phyloP scores from a whole-genome alignment of 2,113 vertebrate species.

The Plecotus auritus region DNA sequence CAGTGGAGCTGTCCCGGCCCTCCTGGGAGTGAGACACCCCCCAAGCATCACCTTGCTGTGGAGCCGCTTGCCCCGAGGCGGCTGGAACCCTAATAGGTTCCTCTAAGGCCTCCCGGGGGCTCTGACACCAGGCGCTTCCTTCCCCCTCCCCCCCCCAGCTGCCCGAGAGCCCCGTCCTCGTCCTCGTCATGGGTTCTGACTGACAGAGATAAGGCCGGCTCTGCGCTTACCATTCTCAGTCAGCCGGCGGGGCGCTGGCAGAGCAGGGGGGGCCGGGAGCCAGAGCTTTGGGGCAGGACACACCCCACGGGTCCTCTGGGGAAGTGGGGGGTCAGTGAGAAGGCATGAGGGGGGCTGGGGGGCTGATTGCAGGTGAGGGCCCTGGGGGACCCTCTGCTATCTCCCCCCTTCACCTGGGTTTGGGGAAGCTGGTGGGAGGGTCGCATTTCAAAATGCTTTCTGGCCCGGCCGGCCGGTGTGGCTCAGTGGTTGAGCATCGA shows the following conservation, averaged over 20 bases:
- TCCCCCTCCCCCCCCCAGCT: constrained; percentile 75
- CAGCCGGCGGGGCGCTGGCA: background rate
- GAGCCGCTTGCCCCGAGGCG: constrained; percentile 76
- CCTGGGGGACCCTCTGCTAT: accelerated
- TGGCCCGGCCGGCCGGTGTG: too few relatives aligned
- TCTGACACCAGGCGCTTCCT: constrained; percentile 76
- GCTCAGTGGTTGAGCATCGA: too few relatives aligned
- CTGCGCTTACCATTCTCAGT: background rate
- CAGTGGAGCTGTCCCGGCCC: constrained; percentile 14
- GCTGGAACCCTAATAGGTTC: constrained; percentile 74
- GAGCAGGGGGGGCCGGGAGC: background rate
- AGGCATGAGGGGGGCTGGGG: too few relatives aligned
- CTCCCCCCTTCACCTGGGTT: background rate
- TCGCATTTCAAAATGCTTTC: background rate
- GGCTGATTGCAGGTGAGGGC: background rate
- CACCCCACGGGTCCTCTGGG: accelerated
- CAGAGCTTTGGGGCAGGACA: background rate
- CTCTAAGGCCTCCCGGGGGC: constrained; percentile 76
- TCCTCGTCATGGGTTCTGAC: constrained; percentile 80
- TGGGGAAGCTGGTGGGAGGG: background rate
- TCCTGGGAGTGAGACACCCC: constrained; percentile 63
- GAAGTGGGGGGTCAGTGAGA: background rate
- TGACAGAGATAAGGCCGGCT: constrained; percentile 36
- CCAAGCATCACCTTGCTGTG: background rate
- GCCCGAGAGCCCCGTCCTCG: constrained; percentile 74